Evolutionary conservation across 1,140 invertebrate genomes (phyloP), one percentile per base, ranked within the genome.

Genomic region (Helicorthomorpha holstii): DNA sequence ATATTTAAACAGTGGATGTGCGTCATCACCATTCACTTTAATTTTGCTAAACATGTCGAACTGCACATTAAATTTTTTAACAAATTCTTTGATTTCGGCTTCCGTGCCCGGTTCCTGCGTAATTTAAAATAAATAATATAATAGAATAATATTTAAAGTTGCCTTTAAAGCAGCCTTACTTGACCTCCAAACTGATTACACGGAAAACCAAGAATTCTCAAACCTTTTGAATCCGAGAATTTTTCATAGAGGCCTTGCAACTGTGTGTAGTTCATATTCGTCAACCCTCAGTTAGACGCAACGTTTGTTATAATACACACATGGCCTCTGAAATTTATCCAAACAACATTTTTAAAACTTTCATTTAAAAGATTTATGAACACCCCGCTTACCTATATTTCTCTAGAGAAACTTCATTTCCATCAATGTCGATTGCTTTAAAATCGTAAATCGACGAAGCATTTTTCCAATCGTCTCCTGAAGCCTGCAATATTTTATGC

Each of bases 161-260:
- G 29, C 7, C 29, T 34, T 34, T 34, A 7, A 34, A 34, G 29
- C 7, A 34, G 7, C 7, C 29, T 34, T 57, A 65, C 64, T 64
- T 79, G 88, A 0, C 73, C 69, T n/a, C 71, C 77, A 67, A 95
- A 95, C 63, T 95, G 88, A 67, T 95, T 93, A 62, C 88, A 93
- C 0, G 91, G 91, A 68, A 95, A 95, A 2, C 81, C 91, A 2
- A 90, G 65, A 58, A 92, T 86, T 60, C 74, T 75, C 53, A 89
- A 67, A 24, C 80, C 80, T 57, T 74, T 66, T 14, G 59, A 63
- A 26, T 80, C 76, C 26, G 64, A 74, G 62, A 80, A 84, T 58
- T 81, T 76, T 42, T 83, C 73, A 61, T 86, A 78, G 7, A 91
- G 63, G 51, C 77, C 70, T 25, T 78, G 78, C n/a, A 91, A 67